These are phyloP conservation scores for Cephus cinctus DNA, from an alignment of 1,140 invertebrate species.

Conservation along the genomic window DNA sequence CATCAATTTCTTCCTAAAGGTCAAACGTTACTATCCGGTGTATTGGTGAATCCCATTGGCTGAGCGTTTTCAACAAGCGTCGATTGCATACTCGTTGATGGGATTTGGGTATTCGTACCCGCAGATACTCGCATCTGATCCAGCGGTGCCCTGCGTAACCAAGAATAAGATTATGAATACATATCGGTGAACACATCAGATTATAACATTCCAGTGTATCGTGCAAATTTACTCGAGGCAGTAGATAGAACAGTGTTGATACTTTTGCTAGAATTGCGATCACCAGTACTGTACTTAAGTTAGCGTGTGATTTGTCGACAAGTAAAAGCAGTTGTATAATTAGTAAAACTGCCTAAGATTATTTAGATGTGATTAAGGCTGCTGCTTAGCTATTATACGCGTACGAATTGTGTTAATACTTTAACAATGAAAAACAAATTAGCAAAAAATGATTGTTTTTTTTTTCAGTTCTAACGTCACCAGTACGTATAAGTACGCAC, in stretches of 20 bases:
- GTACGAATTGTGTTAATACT: no score
- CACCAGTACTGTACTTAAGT: neutral
- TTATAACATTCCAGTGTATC: no score
- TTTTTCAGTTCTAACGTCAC: no score
- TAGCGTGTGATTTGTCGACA: neutral
- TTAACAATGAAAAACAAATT: no score
- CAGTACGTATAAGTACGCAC: conserved; percentile 9
- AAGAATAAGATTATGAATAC: conserved; percentile 6
- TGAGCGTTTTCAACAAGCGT: conserved; percentile 76
- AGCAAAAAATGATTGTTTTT: no score
- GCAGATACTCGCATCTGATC: conserved; percentile 75
- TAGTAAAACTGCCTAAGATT: neutral
- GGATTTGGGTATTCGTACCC: conserved; percentile 38
- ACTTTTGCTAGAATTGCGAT: neutral
- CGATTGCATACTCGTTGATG: conserved; percentile 57
- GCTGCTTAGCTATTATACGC: no score
- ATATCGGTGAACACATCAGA: neutral
- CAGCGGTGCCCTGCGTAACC: conserved; percentile 64
- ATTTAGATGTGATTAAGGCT: no score
- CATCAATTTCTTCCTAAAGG: conserved; percentile 17
- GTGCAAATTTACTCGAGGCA: no score
- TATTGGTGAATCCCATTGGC: conserved; percentile 69
- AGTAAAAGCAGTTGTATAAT: neutral
- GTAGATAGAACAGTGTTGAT: conserved; percentile 4
- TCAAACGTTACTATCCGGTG: conserved; percentile 68